These are phyloP conservation scores for Caenorhabditis sp. DNA, from an alignment of 2,888 invertebrate species.

Conservation along the genomic window DNA sequence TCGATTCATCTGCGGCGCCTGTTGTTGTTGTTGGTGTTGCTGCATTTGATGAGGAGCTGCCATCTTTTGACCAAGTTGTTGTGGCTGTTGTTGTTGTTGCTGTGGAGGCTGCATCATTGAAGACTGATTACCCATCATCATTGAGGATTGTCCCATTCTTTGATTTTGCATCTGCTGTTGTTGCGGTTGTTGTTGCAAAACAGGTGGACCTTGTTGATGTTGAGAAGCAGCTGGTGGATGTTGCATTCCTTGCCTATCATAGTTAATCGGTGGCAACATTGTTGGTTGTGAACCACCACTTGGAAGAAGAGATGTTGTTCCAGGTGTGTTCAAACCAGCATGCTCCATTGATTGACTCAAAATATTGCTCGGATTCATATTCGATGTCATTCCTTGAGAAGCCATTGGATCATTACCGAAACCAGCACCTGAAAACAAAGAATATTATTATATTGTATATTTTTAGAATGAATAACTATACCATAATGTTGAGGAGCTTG, in stretches of 20 bases:
- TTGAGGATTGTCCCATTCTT: neutral
- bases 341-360: constrained; percentile 34
- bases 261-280: neutral
- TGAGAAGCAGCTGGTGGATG: constrained; percentile 4
- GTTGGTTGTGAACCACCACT: neutral
- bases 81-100: neutral
- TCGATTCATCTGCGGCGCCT: neutral
- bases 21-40: constrained; percentile 13
- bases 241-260: constrained; percentile 11
- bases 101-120: neutral
- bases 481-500: constrained; percentile 1
- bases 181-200: constrained; percentile 10
- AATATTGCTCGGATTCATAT: constrained; percentile 11
- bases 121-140: neutral
- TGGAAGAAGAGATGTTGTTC: neutral
- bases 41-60: neutral
- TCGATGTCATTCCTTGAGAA: neutral
- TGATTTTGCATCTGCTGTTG: constrained; percentile 1
- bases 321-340: constrained; percentile 16
- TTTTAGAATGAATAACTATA: no score
- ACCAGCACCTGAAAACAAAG: neutral
- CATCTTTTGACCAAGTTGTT: constrained; percentile 5
- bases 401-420: neutral
- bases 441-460: neutral
- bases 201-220: neutral